A percentile compares a stretch with the other conserved stretches of the same genome.
Conservation (phyloP, 2,113 vertebrate species). For the Carlito syrichta region DNA sequence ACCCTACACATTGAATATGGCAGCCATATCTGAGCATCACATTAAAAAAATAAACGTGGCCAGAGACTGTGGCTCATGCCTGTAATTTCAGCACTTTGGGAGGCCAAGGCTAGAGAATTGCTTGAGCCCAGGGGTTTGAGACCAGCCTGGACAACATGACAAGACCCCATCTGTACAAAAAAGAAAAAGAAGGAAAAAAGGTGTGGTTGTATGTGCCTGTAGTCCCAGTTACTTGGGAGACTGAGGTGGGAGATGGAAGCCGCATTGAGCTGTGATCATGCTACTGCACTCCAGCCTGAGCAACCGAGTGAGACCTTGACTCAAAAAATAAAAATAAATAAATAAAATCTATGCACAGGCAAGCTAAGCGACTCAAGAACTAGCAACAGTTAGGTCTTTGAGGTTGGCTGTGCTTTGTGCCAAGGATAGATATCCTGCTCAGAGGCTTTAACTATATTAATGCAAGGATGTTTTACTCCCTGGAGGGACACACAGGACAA, state of each 20-base stretch:
- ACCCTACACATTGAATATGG: not conserved
- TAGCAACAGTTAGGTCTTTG: conserved; percentile 16
- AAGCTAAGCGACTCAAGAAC: not conserved
- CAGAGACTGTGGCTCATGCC: not conserved
- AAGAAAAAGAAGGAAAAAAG: not conserved
- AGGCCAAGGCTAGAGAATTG: not conserved
- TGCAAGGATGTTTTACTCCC: not conserved
- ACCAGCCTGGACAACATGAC: not conserved
- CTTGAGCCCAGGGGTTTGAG: not conserved
- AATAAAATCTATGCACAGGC: not conserved
- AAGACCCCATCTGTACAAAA: not conserved
- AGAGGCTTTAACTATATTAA: not conserved
- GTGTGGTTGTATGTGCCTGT: not conserved
- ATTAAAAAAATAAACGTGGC: not conserved
- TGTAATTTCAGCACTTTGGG: not conserved
- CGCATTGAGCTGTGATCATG: not conserved
- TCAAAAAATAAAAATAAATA: not conserved
- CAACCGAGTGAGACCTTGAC: not conserved
- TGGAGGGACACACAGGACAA: not conserved
- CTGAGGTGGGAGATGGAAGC: not conserved
- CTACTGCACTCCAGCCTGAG: not conserved
- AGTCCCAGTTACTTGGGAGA: not conserved
- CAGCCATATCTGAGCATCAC: not conserved
- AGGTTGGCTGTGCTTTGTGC: not conserved
- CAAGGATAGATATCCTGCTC: not conserved